Base-by-base conservation (phyloP, 2,113 vertebrate genomes). In the Coryphaenoides rupestris region DNA sequence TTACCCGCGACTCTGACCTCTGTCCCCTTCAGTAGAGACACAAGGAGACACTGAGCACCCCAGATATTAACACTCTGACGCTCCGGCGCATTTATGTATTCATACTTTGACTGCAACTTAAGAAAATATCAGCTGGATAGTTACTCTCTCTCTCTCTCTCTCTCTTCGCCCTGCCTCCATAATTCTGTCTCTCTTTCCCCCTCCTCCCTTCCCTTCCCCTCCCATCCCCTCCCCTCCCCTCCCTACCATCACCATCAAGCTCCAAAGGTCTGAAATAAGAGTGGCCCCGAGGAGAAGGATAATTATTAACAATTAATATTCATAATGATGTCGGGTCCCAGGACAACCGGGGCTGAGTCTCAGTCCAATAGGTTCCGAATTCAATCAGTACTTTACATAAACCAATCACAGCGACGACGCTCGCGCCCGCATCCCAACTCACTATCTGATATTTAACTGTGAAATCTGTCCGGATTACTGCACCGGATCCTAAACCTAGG, bases 251-350 rank as follows among this genome's bases (percentile, higher is more conserved):
- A 12, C 72, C 69, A 66, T 76, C 78, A 80, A 80, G 78, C 81
- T 83, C 83, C 50, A 12, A 12, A 40, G 33, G 33, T 40, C 33
- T 66, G 60, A 78, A 84, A 85, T 80, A 80, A 1, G 63, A 77
- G 82, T 81, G 79, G 83, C 88, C 84, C 87, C 57, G 66, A 85
- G 86, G 89, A 87, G 70, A 73, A 79, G 73, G 79, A 89, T 87
- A 88, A 86, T 88, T 88, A 88, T 89, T 85, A 85, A 87, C 84
- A 90, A 90, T 90, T 90, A 89, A 90, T 87, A 88, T 88, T 86
- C 83, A 81, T 88, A 90, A 90, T 88, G 87, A 90, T 79, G 85
- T 64, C 79, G 67, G 19, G 85, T 89, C 86, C 84, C 84, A 78
- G 76, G 86, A 78, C 75, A 82, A 82, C 76, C 86, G 86, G 76